Evolutionary conservation across 2,113 vertebrate genomes (phyloP).

Genomic region (Petaurus breviceps): DNA sequence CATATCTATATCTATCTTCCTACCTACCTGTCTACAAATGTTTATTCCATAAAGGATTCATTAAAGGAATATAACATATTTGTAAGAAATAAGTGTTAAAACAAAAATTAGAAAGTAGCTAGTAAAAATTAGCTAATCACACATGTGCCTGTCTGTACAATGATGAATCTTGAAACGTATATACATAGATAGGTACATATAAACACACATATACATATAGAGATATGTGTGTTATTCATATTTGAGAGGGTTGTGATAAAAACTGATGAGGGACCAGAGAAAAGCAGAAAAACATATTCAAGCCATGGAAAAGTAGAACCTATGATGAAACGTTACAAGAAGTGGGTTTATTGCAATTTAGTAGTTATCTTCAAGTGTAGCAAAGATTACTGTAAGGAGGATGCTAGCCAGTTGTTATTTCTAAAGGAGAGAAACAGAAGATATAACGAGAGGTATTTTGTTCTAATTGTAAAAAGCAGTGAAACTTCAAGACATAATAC

Average conservation of each 20-base stretch:
- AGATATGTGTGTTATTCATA: constrained; percentile 27
- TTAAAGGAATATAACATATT: constrained; percentile 73
- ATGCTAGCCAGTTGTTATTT: constrained; percentile 15
- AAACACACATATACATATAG: too few relatives aligned
- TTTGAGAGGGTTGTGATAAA: constrained; percentile 49
- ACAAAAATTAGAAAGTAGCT: constrained; percentile 73
- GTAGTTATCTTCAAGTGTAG: constrained; percentile 33
- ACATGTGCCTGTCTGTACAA: constrained; percentile 50
- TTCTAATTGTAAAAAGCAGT: neutral
- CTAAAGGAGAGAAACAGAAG: constrained; percentile 12
- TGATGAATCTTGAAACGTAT: constrained; percentile 52
- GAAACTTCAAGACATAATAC: neutral
- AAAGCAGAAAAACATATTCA: constrained; percentile 47
- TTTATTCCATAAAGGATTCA: constrained; percentile 63
- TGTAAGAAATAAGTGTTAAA: constrained; percentile 63
- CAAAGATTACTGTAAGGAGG: constrained; percentile 3
- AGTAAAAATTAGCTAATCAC: constrained; percentile 48
- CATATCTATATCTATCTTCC: neutral
- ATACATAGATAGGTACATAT: neutral
- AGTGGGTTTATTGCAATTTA: too few relatives aligned
- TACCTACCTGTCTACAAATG: constrained; percentile 67
- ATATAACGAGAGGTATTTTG: neutral
- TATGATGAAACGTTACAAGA: neutral
- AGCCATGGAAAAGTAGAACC: neutral
- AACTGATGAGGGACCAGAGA: constrained; percentile 21